Evolutionary conservation across 2,888 invertebrate species (phyloP).

Genomic region (Tanypteryx hageni): DNA sequence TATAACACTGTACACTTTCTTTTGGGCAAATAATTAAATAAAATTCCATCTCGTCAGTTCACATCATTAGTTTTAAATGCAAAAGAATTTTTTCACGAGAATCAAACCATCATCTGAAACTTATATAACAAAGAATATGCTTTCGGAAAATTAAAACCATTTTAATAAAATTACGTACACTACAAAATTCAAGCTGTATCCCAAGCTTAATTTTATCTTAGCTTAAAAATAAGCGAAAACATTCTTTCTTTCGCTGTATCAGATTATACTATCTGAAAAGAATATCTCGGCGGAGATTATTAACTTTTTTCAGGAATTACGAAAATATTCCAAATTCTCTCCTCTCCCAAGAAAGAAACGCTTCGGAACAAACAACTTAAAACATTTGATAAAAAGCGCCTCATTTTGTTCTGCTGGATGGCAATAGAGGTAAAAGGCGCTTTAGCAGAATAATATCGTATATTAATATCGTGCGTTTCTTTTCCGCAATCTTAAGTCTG

Average conservation of each 20-base stretch:
- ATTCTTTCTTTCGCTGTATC: background rate
- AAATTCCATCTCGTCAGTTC: too few species aligned
- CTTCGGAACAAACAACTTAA: background rate
- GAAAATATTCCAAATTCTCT: conserved; percentile 1
- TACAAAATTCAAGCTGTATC: background rate
- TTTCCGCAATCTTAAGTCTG: background rate
- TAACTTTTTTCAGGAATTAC: background rate
- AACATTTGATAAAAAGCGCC: background rate
- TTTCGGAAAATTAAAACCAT: too few species aligned
- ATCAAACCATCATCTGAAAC: too few species aligned
- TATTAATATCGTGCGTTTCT: conserved; percentile 9
- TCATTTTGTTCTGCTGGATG: background rate
- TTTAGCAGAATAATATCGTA: background rate
- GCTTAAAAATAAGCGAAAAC: background rate
- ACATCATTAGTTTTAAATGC: too few species aligned
- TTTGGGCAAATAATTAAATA: too few species aligned
- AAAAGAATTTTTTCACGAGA: too few species aligned
- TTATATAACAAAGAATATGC: too few species aligned
- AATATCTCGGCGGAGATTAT: background rate
- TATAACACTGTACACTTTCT: too few species aligned
- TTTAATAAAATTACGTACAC: too few species aligned
- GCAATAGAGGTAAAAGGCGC: conserved; percentile 8
- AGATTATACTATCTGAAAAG: background rate
- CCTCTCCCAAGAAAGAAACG: background rate
- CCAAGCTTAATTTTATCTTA: background rate